Percentiles rank a stretch among this genome's conserved stretches.
Evolutionary conservation across 2,797 vertebrate genomes (phyloP).

Genomic region (Sarcophilus harrisii): DNA sequence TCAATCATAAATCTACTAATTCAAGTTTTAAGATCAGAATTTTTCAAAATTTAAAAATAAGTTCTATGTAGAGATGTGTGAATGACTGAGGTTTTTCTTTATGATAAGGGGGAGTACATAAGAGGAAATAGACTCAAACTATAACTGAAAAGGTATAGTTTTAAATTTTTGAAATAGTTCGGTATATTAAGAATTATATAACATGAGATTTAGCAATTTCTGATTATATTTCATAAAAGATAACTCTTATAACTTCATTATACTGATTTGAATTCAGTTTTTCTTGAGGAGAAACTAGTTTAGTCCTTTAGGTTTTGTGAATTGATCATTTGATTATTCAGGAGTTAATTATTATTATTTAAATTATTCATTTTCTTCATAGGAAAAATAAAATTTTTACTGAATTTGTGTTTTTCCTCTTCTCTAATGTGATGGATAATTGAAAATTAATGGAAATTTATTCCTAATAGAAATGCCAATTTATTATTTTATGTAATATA

Average conservation of each 20-base stretch:
- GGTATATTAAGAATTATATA: neutral
- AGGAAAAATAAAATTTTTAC: constrained; percentile 22
- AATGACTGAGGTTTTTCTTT: neutral
- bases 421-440: neutral
- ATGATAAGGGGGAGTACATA: neutral
- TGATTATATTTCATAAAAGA: neutral
- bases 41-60: neutral
- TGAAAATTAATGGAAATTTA: constrained; percentile 57
- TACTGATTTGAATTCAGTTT: neutral
- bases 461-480: constrained; percentile 15
- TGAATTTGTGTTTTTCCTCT: constrained; percentile 20
- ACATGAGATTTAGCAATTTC: neutral
- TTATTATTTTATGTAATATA: constrained; percentile 32
- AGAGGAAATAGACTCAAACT: neutral
- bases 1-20: neutral
- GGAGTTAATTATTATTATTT: neutral
- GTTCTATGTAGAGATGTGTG: neutral
- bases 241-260: neutral
- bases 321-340: neutral
- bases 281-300: neutral
- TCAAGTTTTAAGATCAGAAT: neutral
- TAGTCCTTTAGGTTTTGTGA: neutral
- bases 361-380: constrained; percentile 4
- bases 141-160: neutral
- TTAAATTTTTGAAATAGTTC: neutral